Percentiles rank a stretch among this genome's conserved stretches.
Conservation (phyloP, 2,888 invertebrate genomes). For the Theretra japonica region DNA sequence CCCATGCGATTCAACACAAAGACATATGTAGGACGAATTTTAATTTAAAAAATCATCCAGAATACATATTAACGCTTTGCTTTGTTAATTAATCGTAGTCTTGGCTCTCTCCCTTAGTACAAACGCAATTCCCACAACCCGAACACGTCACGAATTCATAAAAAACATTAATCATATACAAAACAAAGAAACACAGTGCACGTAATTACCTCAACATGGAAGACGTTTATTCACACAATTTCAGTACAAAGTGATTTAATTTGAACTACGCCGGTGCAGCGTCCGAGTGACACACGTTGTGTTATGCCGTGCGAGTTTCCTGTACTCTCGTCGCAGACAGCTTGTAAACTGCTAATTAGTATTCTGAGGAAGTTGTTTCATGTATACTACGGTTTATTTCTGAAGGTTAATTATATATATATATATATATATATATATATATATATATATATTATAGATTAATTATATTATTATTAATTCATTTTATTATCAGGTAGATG, state of each 20-base stretch:
- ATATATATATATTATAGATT: no score
- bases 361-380: neutral
- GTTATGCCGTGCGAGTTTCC: slow-evolving; percentile 2
- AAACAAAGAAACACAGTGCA: neutral
- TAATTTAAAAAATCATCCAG: no score
- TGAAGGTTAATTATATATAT: neutral
- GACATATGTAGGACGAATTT: no score
- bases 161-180: slow-evolving; percentile 12
- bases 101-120: no score
- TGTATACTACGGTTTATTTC: neutral
- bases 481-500: no score
- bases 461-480: no score
- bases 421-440: no score
- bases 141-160: neutral
- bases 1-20: no score
- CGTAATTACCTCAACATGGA: slow-evolving; percentile 9
- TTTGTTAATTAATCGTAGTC: no score
- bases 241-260: slow-evolving; percentile 16
- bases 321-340: neutral
- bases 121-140: neutral
- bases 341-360: slow-evolving; percentile 9
- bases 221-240: slow-evolving; percentile 23
- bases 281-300: slow-evolving; percentile 12
- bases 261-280: neutral
- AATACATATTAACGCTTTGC: no score